Evolutionary conservation across 30 jellyfish, hydroid and myxozoan species (phyloP).

Genomic region (Hydractinia symbiolongicarpus): DNA sequence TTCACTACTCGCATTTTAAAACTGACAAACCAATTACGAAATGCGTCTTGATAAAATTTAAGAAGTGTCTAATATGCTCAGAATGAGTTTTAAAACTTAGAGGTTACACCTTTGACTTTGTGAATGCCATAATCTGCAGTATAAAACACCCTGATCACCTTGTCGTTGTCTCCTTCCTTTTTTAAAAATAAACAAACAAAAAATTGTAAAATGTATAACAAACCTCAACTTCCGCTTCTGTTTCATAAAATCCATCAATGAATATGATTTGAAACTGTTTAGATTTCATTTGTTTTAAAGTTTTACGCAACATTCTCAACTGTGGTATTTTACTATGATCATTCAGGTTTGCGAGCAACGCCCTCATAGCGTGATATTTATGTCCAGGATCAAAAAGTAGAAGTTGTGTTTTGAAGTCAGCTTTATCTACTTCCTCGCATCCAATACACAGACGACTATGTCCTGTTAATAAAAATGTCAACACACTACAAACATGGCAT

Average conservation of each 20-base stretch:
- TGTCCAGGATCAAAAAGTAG: conserved; percentile 81
- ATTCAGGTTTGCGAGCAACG: conserved; percentile 33
- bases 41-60: too few relatives aligned
- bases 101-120: too few relatives aligned
- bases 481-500: too few relatives aligned
- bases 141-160: too few relatives aligned
- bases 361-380: conserved; percentile 59
- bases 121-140: too few relatives aligned
- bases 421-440: conserved; percentile 68
- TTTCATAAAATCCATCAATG: conserved; percentile 65
- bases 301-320: conserved; percentile 52
- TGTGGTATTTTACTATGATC: conserved; percentile 51
- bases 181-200: too few relatives aligned
- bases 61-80: too few relatives aligned
- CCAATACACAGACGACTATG: conserved; percentile 93
- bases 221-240: conserved; percentile 61
- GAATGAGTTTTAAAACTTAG: too few relatives aligned
- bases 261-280: conserved; percentile 82
- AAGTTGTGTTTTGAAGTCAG: conserved; percentile 62
- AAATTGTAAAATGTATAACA: neutral
- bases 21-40: too few relatives aligned
- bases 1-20: too few relatives aligned
- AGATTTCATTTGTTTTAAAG: conserved; percentile 78
- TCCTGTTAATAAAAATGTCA: conserved; percentile 33
- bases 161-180: too few relatives aligned